Percentiles rank a stretch among this genome's conserved stretches.
Conservation (phyloP, 1,140 invertebrate species). For the Polypedilum vanderplanki region DNA sequence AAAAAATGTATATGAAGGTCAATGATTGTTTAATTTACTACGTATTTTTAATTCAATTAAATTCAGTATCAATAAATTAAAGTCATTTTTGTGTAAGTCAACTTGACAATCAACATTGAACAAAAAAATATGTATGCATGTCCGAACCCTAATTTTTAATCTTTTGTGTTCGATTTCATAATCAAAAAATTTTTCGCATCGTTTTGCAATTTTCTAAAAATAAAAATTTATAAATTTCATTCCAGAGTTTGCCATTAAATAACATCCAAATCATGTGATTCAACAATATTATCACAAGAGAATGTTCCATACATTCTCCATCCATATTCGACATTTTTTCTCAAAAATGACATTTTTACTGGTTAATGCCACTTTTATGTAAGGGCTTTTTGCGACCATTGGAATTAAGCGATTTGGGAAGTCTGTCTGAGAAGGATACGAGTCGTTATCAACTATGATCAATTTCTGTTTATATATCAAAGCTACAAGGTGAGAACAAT, state of each 20-base stretch:
- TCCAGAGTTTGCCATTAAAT: slow-evolving; percentile 3
- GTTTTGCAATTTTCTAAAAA: neutral
- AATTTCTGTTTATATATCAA: slow-evolving; percentile 41
- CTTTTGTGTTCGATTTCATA: too few species aligned
- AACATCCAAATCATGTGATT: slow-evolving; percentile 24
- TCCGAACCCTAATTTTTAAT: too few species aligned
- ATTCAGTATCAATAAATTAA: too few species aligned
- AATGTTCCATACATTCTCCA: slow-evolving; percentile 47
- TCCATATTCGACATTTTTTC: slow-evolving; percentile 54
- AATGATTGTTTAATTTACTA: too few species aligned
- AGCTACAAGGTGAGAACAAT: slow-evolving; percentile 32
- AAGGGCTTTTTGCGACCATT: slow-evolving; percentile 59
- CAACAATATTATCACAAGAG: slow-evolving; percentile 31
- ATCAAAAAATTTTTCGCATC: too few species aligned
- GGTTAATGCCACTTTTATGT: slow-evolving; percentile 61
- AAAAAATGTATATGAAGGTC: too few species aligned
- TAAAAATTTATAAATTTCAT: neutral
- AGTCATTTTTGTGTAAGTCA: too few species aligned
- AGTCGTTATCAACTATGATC: slow-evolving; percentile 42
- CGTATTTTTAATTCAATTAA: too few species aligned
- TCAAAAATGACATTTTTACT: slow-evolving; percentile 73
- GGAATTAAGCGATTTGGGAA: slow-evolving; percentile 61
- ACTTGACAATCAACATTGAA: too few species aligned
- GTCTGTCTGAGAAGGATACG: slow-evolving; percentile 57
- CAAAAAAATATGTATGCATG: too few species aligned